Conservation (phyloP, 2,113 vertebrate species). For the Myrmecophaga tridactyla region DNA sequence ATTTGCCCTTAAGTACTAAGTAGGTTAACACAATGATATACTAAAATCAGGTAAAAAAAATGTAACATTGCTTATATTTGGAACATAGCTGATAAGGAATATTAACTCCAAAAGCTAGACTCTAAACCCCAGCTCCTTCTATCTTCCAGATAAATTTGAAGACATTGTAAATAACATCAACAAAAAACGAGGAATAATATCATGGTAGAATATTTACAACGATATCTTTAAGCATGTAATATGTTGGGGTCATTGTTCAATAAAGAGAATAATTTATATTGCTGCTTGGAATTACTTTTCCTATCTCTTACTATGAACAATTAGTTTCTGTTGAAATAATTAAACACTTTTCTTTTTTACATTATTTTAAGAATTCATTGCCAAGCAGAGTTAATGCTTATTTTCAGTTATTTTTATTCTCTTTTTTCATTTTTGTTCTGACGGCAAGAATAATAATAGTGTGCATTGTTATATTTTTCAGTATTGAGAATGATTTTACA, state of each 20-base stretch:
- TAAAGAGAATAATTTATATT: neutral
- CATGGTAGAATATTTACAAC: neutral
- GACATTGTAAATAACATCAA: neutral
- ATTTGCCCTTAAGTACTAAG: neutral
- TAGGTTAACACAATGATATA: neutral
- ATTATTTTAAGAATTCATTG: neutral
- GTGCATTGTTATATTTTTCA: neutral
- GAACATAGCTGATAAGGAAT: neutral
- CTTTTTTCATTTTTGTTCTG: neutral
- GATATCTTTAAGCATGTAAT: neutral
- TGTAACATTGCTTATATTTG: neutral
- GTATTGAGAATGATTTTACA: constrained; percentile 24
- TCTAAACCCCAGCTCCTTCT: neutral
- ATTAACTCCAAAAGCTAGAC: neutral
- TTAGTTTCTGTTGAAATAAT: neutral
- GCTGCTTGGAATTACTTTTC: neutral
- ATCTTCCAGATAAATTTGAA: neutral
- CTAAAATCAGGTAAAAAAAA: neutral
- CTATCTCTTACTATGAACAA: neutral
- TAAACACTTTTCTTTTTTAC: neutral
- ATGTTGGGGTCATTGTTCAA: neutral
- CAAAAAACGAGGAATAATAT: neutral
- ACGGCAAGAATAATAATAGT: constrained; percentile 32
- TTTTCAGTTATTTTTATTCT: neutral
- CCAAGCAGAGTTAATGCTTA: neutral